Percentiles rank a stretch among this genome's conserved stretches.
Conservation (phyloP, 2,113 vertebrate species). For the Thoracochromis brauschi region DNA sequence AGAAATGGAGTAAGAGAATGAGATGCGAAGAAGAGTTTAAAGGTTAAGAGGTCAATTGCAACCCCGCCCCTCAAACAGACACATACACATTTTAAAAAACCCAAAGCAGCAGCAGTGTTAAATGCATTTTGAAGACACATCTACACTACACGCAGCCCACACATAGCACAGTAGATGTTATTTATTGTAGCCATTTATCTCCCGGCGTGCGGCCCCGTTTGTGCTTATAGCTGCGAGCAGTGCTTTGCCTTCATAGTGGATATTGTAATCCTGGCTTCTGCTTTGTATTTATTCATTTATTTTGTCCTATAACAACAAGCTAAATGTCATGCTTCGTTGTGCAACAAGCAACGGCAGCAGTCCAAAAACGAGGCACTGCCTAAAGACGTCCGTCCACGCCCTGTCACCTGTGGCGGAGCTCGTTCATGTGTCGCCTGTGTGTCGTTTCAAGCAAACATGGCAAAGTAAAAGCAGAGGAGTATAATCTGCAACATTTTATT, state of each 20-base stretch:
- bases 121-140: not conserved
- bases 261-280: not conserved
- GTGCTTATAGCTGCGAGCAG: not conserved
- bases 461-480: not conserved
- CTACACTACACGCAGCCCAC: not conserved
- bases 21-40: not conserved
- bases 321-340: not conserved
- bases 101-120: not conserved
- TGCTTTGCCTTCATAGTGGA: not conserved
- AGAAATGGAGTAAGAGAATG: not conserved
- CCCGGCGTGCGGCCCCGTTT: not conserved
- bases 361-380: not conserved
- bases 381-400: not conserved
- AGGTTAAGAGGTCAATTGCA: not conserved
- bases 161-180: slow-evolving; percentile 9
- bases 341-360: not conserved
- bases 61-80: no score
- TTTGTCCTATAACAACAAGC: not conserved
- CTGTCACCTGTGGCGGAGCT: not conserved
- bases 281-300: not conserved
- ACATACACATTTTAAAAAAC: not conserved
- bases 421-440: not conserved
- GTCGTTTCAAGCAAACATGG: not conserved
- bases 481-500: not conserved
- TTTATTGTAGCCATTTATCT: slow-evolving; percentile 56